Evolutionary conservation across 2,888 invertebrate genomes (phyloP), one percentile per base, ranked within the genome.

Genomic region (Nasonia oneida): DNA sequence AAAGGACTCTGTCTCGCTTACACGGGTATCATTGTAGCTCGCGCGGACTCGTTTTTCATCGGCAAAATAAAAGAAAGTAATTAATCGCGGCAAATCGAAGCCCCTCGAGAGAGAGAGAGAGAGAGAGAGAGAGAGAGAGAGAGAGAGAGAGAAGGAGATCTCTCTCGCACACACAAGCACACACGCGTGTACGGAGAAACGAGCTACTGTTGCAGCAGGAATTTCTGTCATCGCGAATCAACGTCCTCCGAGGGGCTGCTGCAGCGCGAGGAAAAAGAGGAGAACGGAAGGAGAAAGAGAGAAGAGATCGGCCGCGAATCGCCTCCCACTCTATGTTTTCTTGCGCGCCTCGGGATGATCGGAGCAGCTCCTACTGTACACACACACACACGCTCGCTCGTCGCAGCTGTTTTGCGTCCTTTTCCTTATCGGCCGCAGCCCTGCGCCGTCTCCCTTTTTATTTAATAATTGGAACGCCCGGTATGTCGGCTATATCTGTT

Each of bases 391-490:
- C n/a, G 33, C 15, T 14, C 47, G 23, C 15, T 33, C 33, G 57
- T 12, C 14, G 64, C 57, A 61, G 57, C 88, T 87, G 87, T 88
- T 89, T 88, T 88, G 88, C 88, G 87, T 89, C 89, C 88, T 88
- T 89, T 88, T 88, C 89, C 89, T 89, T 89, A 89, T 89, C 89
- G 88, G 89, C 87, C 85, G 87, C 33, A 73, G n/a, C 67, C 53
- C 23, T 84, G 57, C 87, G 87, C 88, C 87, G 86, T 87, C 87
- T 79, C 87, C 89, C 89, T 89, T 89, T 90, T 90, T 90, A 90
- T 90, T 90, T 90, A 90, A 90, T 90, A 90, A 90, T 90, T 90
- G 90, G 90, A 90, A 90, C 90, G 90, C 90, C 88, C 88, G 90
- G 90, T 90, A 90, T 89, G 89, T 89, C 88, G 88, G 88, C 87